A percentile compares a stretch with the other conserved stretches of the same genome.
Evolutionary conservation across 2,888 invertebrate species (phyloP).

Genomic region (Taphrorychus bicolor): DNA sequence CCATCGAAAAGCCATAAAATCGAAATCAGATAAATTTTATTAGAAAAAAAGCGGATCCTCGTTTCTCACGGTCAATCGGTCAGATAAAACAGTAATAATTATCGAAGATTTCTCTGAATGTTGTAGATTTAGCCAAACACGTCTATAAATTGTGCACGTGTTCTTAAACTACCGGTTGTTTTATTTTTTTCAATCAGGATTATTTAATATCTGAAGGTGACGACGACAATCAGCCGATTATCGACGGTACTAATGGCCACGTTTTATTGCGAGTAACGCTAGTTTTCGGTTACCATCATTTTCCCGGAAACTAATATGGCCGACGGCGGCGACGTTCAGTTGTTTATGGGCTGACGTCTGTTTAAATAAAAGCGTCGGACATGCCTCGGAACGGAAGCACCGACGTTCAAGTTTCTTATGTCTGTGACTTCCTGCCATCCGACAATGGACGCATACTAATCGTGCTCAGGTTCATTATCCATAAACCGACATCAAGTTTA

Average conservation of each 20-base stretch:
- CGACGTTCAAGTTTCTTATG: conserved; percentile 42
- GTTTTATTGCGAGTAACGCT: neutral
- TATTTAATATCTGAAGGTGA: conserved; percentile 35
- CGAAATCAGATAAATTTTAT: conserved; percentile 39
- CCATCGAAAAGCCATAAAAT: conserved; percentile 33
- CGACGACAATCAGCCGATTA: conserved; percentile 32
- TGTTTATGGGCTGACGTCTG: conserved; percentile 38
- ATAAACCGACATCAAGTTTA: conserved; percentile 7
- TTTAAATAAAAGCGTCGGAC: conserved; percentile 40
- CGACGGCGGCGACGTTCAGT: conserved; percentile 31
- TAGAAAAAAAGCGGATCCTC: conserved; percentile 35
- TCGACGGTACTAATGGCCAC: conserved; percentile 8
- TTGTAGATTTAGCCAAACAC: conserved; percentile 39
- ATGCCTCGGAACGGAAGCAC: conserved; percentile 38
- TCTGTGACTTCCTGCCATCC: conserved; percentile 40
- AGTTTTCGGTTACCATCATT: conserved; percentile 16
- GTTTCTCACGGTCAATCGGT: conserved; percentile 42
- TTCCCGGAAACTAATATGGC: conserved; percentile 39
- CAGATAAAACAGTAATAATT: conserved; percentile 28
- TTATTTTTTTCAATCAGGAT: conserved; percentile 37
- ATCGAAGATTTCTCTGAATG: conserved; percentile 41
- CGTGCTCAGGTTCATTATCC: conserved; percentile 11
- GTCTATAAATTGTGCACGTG: conserved; percentile 41
- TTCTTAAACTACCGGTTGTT: conserved; percentile 32
- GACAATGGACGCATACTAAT: conserved; percentile 41